Conservation (phyloP, 2,888 invertebrate species). For the Petrolisthes cinctipes region DNA sequence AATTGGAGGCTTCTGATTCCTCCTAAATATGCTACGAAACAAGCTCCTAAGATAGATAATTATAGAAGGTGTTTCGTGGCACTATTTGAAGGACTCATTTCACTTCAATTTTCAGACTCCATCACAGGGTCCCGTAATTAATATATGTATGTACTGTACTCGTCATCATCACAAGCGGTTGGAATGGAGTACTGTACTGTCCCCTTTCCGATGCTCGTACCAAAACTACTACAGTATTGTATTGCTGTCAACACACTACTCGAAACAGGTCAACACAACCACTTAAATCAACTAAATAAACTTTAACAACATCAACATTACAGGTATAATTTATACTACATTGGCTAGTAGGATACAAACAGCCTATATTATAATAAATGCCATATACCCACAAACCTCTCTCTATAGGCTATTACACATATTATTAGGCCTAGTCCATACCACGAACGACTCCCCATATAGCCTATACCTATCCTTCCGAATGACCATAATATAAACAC, state of each 20-base stretch:
- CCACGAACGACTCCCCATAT: neutral
- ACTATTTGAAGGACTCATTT: too few species aligned
- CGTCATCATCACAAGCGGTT: too few species aligned
- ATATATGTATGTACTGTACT: too few species aligned
- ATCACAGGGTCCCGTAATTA: too few species aligned
- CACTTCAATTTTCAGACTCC: too few species aligned
- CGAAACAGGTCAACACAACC: neutral
- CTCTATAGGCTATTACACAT: too few species aligned
- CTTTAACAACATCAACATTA: neutral
- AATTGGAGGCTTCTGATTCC: too few species aligned
- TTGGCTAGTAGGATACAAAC: neutral
- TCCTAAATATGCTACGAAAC: too few species aligned
- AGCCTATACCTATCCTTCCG: neutral
- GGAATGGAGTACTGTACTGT: too few species aligned
- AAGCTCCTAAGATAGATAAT: too few species aligned
- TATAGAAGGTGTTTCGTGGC: too few species aligned
- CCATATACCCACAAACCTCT: neutral
- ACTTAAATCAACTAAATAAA: neutral
- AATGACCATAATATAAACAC: neutral
- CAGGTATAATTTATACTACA: neutral
- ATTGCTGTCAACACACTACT: constrained; percentile 11
- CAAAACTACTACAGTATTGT: neutral
- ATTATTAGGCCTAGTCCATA: too few species aligned
- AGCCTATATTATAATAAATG: neutral
- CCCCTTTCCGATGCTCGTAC: neutral